Percentiles rank a stretch among this genome's conserved stretches.
These are phyloP conservation scores for Nibea albiflora DNA, from an alignment of 2,113 vertebrate species.

Conservation along the genomic window DNA sequence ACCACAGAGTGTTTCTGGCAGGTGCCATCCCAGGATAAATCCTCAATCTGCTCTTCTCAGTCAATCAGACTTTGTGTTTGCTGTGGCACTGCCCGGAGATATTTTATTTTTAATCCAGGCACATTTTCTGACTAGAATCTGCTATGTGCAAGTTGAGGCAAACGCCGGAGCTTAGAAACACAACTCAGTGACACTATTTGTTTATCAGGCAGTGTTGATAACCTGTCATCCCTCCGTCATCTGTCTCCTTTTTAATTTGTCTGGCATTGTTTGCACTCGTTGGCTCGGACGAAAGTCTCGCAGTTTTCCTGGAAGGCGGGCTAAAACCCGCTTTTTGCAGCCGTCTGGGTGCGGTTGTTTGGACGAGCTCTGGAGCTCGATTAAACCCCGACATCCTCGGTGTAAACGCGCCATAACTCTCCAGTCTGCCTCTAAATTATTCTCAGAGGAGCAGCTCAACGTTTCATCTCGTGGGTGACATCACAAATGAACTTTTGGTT, in stretches of 20 bases:
- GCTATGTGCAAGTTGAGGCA: not conserved
- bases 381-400: slow-evolving; percentile 21
- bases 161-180: not conserved
- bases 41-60: slow-evolving; percentile 5
- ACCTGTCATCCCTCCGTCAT: slow-evolving; percentile 17
- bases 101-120: slow-evolving; percentile 1
- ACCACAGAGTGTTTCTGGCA: not conserved
- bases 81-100: not conserved
- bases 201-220: not conserved
- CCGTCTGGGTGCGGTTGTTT: slow-evolving; percentile 29
- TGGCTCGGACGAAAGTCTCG: not conserved
- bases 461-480: slow-evolving; percentile 43
- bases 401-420: slow-evolving; percentile 4
- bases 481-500: slow-evolving; percentile 27
- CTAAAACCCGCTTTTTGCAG: slow-evolving; percentile 4
- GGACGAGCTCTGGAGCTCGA: slow-evolving; percentile 21
- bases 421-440: slow-evolving; percentile 3
- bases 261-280: not conserved
- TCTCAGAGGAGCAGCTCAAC: slow-evolving; percentile 29
- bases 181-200: slow-evolving; percentile 8
- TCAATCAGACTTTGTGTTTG: not conserved
- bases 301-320: not conserved
- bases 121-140: not conserved
- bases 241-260: slow-evolving; percentile 4
- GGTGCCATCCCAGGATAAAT: not conserved